Evolutionary conservation across 2,113 vertebrate genomes (phyloP).

Genomic region (Marcusenius ussheri): DNA sequence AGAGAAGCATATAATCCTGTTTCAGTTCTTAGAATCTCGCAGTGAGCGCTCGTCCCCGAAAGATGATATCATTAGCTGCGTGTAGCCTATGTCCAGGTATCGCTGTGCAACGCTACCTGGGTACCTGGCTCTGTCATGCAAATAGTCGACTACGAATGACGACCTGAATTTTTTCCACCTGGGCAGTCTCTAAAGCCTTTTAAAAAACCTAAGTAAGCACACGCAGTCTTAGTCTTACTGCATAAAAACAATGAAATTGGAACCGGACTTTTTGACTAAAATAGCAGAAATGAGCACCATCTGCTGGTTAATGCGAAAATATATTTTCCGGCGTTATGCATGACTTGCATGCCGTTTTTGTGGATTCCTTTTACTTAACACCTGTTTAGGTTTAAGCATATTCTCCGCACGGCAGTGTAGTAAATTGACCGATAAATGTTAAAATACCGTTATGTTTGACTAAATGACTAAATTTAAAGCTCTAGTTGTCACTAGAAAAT

Average conservation of each 20-base stretch:
- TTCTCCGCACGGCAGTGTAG: background rate
- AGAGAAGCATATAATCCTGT: background rate
- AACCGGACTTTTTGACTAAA: background rate
- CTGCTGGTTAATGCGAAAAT: conserved; percentile 2
- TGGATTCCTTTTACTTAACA: background rate
- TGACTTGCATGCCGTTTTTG: background rate
- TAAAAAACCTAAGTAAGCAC: background rate
- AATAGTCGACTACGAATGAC: background rate
- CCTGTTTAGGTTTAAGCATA: background rate
- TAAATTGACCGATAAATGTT: background rate
- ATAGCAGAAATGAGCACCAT: conserved; percentile 17
- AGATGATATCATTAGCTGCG: background rate
- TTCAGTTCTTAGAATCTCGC: background rate
- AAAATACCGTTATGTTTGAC: background rate
- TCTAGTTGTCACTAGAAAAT: background rate
- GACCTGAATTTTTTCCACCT: background rate
- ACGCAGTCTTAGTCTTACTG: background rate
- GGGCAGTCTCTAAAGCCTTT: background rate
- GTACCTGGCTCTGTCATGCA: background rate
- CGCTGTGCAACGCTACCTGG: background rate
- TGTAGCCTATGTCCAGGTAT: background rate
- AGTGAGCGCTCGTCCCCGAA: background rate
- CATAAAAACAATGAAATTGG: background rate
- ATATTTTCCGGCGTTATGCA: background rate
- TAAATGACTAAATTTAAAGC: background rate